phyloP scores from a whole-genome alignment of 2,113 vertebrate species.

The Lepus americanus region DNA sequence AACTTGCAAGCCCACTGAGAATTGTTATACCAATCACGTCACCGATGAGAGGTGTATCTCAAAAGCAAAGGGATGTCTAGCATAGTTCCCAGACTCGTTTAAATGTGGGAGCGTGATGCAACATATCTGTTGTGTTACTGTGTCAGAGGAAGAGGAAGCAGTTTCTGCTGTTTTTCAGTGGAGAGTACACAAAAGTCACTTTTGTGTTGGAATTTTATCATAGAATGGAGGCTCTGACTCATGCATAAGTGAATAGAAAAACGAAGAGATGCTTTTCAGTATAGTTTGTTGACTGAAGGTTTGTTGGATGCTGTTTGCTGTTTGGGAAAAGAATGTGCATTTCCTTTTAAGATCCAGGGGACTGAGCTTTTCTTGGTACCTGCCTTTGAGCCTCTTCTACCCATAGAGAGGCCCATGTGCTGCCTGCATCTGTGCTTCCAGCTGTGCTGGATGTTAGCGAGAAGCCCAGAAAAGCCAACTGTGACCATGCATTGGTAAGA shows the following conservation, averaged over 20 bases:
- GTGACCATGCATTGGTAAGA: rapidly evolving
- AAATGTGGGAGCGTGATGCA: neutral
- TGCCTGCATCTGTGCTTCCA: neutral
- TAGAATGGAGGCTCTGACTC: neutral
- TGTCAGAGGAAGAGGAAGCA: neutral
- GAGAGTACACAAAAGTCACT: neutral
- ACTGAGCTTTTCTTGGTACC: neutral
- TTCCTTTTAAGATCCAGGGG: neutral
- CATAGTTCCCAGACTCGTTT: neutral
- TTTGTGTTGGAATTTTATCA: neutral
- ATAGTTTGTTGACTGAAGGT: neutral
- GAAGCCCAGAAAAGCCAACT: neutral
- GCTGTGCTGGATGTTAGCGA: neutral
- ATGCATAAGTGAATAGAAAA: neutral
- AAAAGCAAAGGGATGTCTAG: neutral
- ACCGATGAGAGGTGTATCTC: neutral
- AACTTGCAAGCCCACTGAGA: neutral
- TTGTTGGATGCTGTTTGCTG: neutral
- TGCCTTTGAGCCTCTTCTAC: neutral
- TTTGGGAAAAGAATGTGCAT: neutral
- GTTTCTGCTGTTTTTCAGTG: neutral
- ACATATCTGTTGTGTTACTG: neutral
- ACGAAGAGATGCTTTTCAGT: neutral
- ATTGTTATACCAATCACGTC: neutral
- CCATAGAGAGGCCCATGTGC: neutral